Base-by-base conservation (phyloP, 2,888 invertebrate genomes). In the Auanema freiburgensis region DNA sequence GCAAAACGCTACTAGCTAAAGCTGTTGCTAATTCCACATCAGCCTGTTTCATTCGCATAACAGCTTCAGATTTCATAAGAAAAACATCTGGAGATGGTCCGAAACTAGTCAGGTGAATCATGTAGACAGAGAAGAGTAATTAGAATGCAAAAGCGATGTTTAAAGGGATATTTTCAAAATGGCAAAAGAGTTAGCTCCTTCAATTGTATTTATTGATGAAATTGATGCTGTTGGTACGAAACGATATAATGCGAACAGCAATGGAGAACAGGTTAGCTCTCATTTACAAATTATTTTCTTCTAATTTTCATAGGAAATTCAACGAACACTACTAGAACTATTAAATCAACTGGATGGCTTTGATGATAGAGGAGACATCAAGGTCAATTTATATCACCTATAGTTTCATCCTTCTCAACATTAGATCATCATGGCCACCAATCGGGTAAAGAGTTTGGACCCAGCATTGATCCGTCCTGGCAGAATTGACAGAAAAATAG, bases 1-100 rank as follows among this genome's bases (percentile, higher is more conserved):
- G 96, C 53, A 98, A 98, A 86, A 98, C 98, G 0, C 87, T 98
- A 46, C 87, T 98, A 60, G 98, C 98, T 11, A 98, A 97, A 86
- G 98, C 98, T 23, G 97, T 98, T 0, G 98, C 98, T 55, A 97
- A 98, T 87, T 96, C 97, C 85, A 98, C 97, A 0, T 96, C 95
- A 0, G 97, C 98, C 1, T 97, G 97, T 14, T 98, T 98, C 86
- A 88, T 98, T 56, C 88, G 97, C 74, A 97, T 98, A 57, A 97
- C 97, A n/a, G 98, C 97, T 16, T 96, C 97, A 2, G 97, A 98
- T 86, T 89, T 98, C 24, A 96, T 98, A 83, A 96, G 97, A 84
- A 98, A 98, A 85, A 96, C 97, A 86, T 60, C 72, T 89, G 97
- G 98, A 67, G 97, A 98, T 87, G 97, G 98, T 0, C 96, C 98